Percentiles rank a stretch among this genome's conserved stretches.
phyloP scores from a whole-genome alignment of 2,888 invertebrate species.

The Cantharis nigra region DNA sequence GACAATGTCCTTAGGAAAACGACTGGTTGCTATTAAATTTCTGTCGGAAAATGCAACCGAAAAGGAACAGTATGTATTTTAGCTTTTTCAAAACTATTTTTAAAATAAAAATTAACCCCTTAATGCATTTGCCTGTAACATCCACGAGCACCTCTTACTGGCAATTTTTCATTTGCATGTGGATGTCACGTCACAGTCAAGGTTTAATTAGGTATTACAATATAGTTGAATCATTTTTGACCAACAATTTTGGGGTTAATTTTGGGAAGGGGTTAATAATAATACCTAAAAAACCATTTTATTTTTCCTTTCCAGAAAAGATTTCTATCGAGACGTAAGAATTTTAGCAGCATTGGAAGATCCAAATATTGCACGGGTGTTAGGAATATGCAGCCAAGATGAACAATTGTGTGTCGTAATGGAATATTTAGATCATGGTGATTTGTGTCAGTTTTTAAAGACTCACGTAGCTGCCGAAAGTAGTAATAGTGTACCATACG shows the following conservation, averaged over 20 bases:
- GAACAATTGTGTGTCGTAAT: slow-evolving; percentile 81
- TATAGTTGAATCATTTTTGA: no score
- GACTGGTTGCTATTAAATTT: slow-evolving; percentile 87
- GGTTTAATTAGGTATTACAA: no score
- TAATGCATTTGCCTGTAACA: no score
- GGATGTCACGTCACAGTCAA: no score
- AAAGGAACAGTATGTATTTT: slow-evolving; percentile 70
- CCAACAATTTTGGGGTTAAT: no score
- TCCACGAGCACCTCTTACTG: no score
- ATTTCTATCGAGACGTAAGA: slow-evolving; percentile 85
- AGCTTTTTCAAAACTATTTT: background rate
- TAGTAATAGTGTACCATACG: slow-evolving; percentile 61
- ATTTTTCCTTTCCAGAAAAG: slow-evolving; percentile 63
- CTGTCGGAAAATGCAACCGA: slow-evolving; percentile 76
- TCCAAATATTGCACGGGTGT: slow-evolving; percentile 74
- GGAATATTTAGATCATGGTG: slow-evolving; percentile 83
- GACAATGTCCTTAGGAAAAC: slow-evolving; percentile 67
- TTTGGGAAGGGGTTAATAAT: no score
- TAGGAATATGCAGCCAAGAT: slow-evolving; percentile 75
- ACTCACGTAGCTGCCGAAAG: slow-evolving; percentile 69
- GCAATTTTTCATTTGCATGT: no score
- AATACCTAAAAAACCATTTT: no score
- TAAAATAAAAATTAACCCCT: background rate
- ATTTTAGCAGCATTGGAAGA: slow-evolving; percentile 82
- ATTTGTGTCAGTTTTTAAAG: slow-evolving; percentile 80